Evolutionary conservation across 2,797 vertebrate species (phyloP).

Genomic region (Nannoperca obscura): DNA sequence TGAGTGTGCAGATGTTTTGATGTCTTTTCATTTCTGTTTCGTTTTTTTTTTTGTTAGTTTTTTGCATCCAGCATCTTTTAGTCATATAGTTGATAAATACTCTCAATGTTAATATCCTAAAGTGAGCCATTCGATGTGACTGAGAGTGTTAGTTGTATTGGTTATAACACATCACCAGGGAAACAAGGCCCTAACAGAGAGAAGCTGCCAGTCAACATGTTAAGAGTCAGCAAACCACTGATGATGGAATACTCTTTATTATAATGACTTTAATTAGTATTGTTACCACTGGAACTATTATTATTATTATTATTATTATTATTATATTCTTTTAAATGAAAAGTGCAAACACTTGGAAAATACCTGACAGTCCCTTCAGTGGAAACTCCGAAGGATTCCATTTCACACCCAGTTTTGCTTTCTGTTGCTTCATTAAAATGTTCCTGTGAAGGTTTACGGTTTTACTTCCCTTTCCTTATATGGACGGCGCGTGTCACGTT

Average conservation of each 20-base stretch:
- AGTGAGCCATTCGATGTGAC: not conserved
- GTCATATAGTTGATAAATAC: too few relatives aligned
- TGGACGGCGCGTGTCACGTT: constrained; percentile 8
- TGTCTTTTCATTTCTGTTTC: too few relatives aligned
- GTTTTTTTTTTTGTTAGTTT: too few relatives aligned
- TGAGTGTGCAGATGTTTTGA: too few relatives aligned
- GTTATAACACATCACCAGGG: not conserved
- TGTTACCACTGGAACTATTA: not conserved
- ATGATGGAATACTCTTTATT: not conserved
- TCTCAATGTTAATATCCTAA: not conserved
- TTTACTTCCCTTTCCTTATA: constrained; percentile 36
- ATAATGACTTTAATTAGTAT: too few relatives aligned
- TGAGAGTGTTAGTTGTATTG: not conserved
- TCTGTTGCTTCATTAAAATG: constrained; percentile 17
- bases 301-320: not conserved
- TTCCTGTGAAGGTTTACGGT: too few relatives aligned
- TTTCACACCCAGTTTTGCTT: constrained; percentile 40
- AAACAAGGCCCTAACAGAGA: constrained; percentile 4
- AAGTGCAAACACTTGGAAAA: not conserved
- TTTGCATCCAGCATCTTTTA: not conserved
- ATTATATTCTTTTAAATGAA: not conserved
- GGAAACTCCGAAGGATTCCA: constrained; percentile 35
- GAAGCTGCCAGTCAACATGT: not conserved
- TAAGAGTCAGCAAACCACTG: not conserved
- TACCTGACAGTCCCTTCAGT: not conserved